A percentile compares a stretch with the other conserved stretches of the same genome.
phyloP scores from a whole-genome alignment of 2,888 invertebrate genomes.

The Lycophotia porphyrea region DNA sequence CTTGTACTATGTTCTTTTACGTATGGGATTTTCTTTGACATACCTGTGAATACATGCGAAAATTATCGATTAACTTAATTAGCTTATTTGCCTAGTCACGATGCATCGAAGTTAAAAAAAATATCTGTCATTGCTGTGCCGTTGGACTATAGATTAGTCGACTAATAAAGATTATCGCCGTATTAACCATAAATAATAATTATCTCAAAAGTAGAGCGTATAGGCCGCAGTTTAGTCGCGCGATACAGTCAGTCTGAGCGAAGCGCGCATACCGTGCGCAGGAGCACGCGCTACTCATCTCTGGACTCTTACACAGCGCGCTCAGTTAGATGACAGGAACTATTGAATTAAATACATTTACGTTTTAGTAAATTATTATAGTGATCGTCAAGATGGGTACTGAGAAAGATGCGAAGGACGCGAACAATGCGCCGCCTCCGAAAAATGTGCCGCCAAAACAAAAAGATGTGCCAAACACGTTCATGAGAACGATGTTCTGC shows the following conservation, averaged over 20 bases:
- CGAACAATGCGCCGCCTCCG: slow-evolving; percentile 50
- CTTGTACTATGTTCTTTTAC: neutral
- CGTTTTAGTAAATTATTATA: slow-evolving; percentile 20
- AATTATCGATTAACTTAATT: neutral
- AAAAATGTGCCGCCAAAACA: slow-evolving; percentile 56
- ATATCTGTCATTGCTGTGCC: slow-evolving; percentile 2
- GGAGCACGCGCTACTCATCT: slow-evolving; percentile 34
- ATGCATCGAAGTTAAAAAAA: slow-evolving; percentile 7
- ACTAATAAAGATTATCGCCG: slow-evolving; percentile 52
- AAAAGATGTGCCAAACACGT: slow-evolving; percentile 79
- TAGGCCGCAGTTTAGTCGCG: slow-evolving; percentile 32
- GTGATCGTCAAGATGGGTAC: slow-evolving; percentile 64
- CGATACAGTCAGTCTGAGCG: slow-evolving; percentile 54
- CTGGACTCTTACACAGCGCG: slow-evolving; percentile 2
- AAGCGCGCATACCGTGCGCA: slow-evolving; percentile 59
- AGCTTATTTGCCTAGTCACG: slow-evolving; percentile 23
- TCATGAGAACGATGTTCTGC: slow-evolving; percentile 92
- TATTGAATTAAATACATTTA: slow-evolving; percentile 21
- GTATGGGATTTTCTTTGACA: neutral
- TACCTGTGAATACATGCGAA: neutral
- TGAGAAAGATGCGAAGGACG: slow-evolving; percentile 61
- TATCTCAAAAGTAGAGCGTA: slow-evolving; percentile 58
- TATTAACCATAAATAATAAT: slow-evolving; percentile 51
- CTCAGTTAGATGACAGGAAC: slow-evolving; percentile 8
- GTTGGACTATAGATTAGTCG: slow-evolving; percentile 32